Base-by-base conservation (phyloP, 2,888 invertebrate species). In the Yponomeuta sedellus region DNA sequence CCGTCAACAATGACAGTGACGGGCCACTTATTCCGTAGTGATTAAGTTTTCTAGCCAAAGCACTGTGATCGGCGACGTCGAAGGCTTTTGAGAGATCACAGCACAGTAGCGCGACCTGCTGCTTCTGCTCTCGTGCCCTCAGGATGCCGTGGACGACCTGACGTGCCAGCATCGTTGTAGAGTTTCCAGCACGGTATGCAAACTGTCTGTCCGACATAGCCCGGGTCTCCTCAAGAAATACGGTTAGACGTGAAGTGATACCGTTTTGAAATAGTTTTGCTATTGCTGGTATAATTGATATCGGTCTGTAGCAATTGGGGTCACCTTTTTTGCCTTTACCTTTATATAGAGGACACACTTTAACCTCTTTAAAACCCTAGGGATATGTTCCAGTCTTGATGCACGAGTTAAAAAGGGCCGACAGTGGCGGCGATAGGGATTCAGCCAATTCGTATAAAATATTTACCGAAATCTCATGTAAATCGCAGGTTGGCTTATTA, bases 281-380 rank as follows among this genome's bases (percentile, higher is more conserved):
- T 25, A 28, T 28, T 3, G 34, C n/a, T 28, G 34, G 61, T 20
- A 61, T 61, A 20, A 58, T 58, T 16, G 58, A n/a, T 58, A 58
- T 58, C 8, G 58, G 58, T n/a, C 58, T 12, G 16, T 58, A 58
- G 16, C n/a, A n/a, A 12, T 58, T 58, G 10, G 19, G 58, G 58
- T 58, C 58, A 6, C 58, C n/a, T n/a, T 58, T 58, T 58, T 58
- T 58, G 19, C 58, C 58, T n/a, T 58, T 58, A 12, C 19, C 58
- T 58, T 58, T 58, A n/a, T 58, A 58, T 10, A 58, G 58, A n/a
- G 58, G n/a, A n/a, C 12, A 20, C 58, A 44, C 44, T 44, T 44
- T 44, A 1, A 44, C 44, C 44, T 44, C 44, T 12, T 44, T 44
- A 12, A 44, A 44, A 12, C 11, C 11, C 12, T 44, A 10, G 1